These are phyloP conservation scores for Exephanes ischioxanthus DNA, from an alignment of 2,888 invertebrate genomes.

Conservation along the genomic window DNA sequence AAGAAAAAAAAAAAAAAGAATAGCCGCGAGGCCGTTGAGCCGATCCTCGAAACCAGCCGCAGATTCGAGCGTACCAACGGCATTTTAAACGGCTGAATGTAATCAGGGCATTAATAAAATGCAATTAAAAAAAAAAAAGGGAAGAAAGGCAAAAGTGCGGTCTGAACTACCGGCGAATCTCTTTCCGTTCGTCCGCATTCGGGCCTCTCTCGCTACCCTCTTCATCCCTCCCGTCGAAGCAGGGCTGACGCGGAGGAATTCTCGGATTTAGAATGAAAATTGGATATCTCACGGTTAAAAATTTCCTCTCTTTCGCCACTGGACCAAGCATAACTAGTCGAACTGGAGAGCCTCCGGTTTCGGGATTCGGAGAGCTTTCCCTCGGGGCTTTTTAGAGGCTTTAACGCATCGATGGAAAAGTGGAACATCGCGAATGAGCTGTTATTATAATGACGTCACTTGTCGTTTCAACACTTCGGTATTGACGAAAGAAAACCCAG, in stretches of 20 bases:
- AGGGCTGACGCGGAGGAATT: slow-evolving; percentile 19
- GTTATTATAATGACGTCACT: slow-evolving; percentile 11
- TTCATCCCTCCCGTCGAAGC: background rate
- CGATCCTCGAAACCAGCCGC: slow-evolving; percentile 23
- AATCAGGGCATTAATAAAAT: slow-evolving; percentile 39
- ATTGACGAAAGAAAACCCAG: background rate
- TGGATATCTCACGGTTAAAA: slow-evolving; percentile 40
- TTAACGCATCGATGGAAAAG: slow-evolving; percentile 39
- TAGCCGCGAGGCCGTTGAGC: slow-evolving; percentile 18
- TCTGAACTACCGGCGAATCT: background rate
- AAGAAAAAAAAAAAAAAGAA: background rate
- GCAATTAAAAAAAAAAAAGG: slow-evolving; percentile 41
- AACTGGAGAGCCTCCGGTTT: slow-evolving; percentile 1
- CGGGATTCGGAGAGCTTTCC: slow-evolving; percentile 19
- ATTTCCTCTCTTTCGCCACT: slow-evolving; percentile 24
- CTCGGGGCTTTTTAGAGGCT: slow-evolving; percentile 21
- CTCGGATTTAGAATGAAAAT: slow-evolving; percentile 52
- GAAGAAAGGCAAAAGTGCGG: slow-evolving; percentile 6
- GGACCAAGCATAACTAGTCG: slow-evolving; percentile 28
- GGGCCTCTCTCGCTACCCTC: background rate
- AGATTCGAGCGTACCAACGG: slow-evolving; percentile 9
- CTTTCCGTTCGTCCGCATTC: slow-evolving; percentile 4
- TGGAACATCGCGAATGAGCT: slow-evolving; percentile 40
- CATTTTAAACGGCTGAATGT: slow-evolving; percentile 40
- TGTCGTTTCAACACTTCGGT: background rate